Evolutionary conservation across 2,797 vertebrate species (phyloP), one percentile per base, ranked within the genome.

Genomic region (Odontamblyopus lacepedii): DNA sequence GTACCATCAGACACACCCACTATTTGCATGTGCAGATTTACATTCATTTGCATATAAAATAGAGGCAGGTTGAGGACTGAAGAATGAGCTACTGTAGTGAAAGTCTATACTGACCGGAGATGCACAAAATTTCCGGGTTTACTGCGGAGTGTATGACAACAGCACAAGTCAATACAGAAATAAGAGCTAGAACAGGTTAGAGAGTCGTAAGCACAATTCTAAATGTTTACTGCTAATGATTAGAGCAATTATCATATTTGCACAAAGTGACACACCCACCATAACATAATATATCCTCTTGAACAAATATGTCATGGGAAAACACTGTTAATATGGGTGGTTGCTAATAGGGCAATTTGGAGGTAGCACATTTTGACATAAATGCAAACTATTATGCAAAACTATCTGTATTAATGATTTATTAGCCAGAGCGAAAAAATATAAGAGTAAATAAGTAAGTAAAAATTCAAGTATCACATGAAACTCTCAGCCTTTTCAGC

Each of bases 1-100:
- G 12, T 19, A 55, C 44, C 29, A 26, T 65, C 70, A 48, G 32
- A 64, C 61, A 57, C 72, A 74, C 1, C 62, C 78, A 18, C 65
- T 19, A 87, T 91, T 92, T 90, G 89, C 85, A 88, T 88, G 55
- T 35, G 27, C 60, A 72, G 71, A 82, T 87, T 91, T 92, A 76
- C 80, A 81, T 83, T 78, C 0, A 87, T 91, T 92, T 92, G 88
- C 67, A 6, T 90, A 41, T 11, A 71, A 82, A 70, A 72, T 48
- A 44, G 2, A 12, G 11, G 11, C 9, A 5, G 41, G 41, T 12
- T 11, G 76, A 72, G 69, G 71, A 78, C 67, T 9, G 26, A 27
- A 11, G 6, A 26, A 26, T 30, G 41, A 48, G 61, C 32, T 41
- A 38, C 61, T 41, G 61, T 38, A 38, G 19, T 12, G 1, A 61